Conservation (phyloP, 2,888 invertebrate genomes). For the Melanotus villosus region DNA sequence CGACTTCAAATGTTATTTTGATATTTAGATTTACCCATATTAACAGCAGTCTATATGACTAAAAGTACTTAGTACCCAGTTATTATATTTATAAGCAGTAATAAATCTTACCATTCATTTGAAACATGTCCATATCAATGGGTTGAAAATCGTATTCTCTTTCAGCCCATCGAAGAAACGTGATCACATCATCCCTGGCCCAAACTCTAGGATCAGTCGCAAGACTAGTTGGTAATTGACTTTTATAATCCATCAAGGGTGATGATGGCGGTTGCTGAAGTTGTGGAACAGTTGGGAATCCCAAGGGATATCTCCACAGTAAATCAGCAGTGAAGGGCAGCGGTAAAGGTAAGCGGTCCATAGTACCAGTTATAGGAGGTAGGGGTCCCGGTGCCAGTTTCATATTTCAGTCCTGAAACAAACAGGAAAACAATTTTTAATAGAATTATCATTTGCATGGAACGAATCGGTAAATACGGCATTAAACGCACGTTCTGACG, state of each 20-base stretch:
- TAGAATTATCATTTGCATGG: slow-evolving; percentile 15
- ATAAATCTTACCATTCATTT: slow-evolving; percentile 86
- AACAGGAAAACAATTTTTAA: slow-evolving; percentile 28
- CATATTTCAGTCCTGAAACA: slow-evolving; percentile 63
- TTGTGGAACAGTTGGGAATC: slow-evolving; percentile 79
- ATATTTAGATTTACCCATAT: too few relatives aligned
- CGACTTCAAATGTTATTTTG: too few relatives aligned
- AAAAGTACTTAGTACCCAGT: too few relatives aligned
- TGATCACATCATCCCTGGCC: slow-evolving; percentile 90
- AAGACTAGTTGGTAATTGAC: slow-evolving; percentile 86
- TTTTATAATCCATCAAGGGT: slow-evolving; percentile 87
- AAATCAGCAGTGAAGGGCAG: slow-evolving; percentile 88
- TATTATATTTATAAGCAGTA: not conserved
- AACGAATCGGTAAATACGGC: slow-evolving; percentile 1
- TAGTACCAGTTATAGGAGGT: slow-evolving; percentile 69
- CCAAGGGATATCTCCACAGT: slow-evolving; percentile 89
- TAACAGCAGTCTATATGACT: not conserved
- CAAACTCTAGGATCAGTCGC: slow-evolving; percentile 92
- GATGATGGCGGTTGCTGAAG: slow-evolving; percentile 75
- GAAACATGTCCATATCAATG: slow-evolving; percentile 93
- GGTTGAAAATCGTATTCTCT: slow-evolving; percentile 92
- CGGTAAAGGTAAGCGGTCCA: slow-evolving; percentile 83
- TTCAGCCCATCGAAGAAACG: slow-evolving; percentile 93
- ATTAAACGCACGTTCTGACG: slow-evolving; percentile 42
- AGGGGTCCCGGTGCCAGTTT: slow-evolving; percentile 71